Base-by-base conservation (phyloP, 2,797 vertebrate genomes). In the Paguma larvata region DNA sequence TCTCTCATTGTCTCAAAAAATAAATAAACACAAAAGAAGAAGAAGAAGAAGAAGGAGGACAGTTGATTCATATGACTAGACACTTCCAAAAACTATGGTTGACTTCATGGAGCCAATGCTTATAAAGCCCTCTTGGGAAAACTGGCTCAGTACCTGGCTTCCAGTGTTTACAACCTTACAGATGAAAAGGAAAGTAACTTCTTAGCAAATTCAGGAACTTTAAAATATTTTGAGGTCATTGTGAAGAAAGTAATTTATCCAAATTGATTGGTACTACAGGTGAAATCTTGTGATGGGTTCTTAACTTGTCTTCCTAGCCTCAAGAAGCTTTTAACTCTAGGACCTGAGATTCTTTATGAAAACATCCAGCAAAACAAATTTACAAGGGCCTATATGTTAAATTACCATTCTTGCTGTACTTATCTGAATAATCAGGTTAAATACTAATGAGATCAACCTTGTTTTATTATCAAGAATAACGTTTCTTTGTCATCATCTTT, bases 211-310 rank as follows among this genome's bases (percentile, higher is more conserved):
- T 83, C 4, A 87, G 16, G 23, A 19, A 56, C 0, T 2, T 63
- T 65, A 8, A 25, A 16, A 78, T 85, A 77, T 82, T 67, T 95
- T 92, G 70, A 85, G 5, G 51, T 91, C 65, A 92, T 63, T 75
- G 19, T 82, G 15, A 82, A 63, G 48, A 41, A 38, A 27, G 1
- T 11, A 53, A 91, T 65, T 38, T 79, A 84, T 2, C 18, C 15
- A 82, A 59, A 41, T 82, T 14, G 32, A 25, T 51, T 63, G 30
- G 6, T 51, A 84, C 14, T 84, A 10, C 32, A 67, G 13, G 27
- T 77, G 18, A 87, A 62, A 77, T 73, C 10, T 72, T 5, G 1
- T 73, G 23, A 6, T 14, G 41, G 25, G 32, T 85, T 93, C 10
- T 93, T 56, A 3, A 13, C 9, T 79, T 85, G 53, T 5, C 30